Evolutionary conservation across 2,888 invertebrate genomes (phyloP), one percentile per base, ranked within the genome.

Genomic region (Yponomeuta sedellus): DNA sequence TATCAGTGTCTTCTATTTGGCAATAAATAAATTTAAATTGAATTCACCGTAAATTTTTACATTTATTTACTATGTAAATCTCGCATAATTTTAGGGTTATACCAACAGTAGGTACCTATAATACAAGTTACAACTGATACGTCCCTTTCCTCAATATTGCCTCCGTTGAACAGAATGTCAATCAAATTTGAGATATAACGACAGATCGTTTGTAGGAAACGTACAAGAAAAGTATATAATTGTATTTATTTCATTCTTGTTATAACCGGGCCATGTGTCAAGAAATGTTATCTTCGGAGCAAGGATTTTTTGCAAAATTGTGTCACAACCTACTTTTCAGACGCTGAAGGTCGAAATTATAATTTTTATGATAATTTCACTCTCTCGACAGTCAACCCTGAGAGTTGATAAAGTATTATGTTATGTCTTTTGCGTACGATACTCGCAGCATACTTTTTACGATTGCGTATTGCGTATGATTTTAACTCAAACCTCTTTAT

Each of bases 301-400:
- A 62, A 66, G 66, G 25, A 64, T 59, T 64, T 63, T 67, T 77
- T 77, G 74, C 79, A 71, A 73, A 74, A 44, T 44, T 72, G 73
- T 80, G 88, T 86, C 86, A 89, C 59, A 59, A 59, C 89, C 89
- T 79, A 89, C 86, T 85, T 89, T 82, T 83, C 73, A 75, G 78
- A 77, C 22, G 11, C 44, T 75, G 80, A 90, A 88, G 89, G 89
- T 58, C 58, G 58, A 58, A 10, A 58, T 58, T 58, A 22, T 58
- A 2, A n/a, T 58, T 58, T 58, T 19, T 20, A 58, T 20, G 58
- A 58, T 58, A 58, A 58, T 58, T 22, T 58, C 58, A 52, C 44
- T 52, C 44, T 52, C 44, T 52, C 44, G 16, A 16, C 44, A 52
- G 12, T 16, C 44, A 52, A 52, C 44, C 44, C 44, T 52, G 44